Evolutionary conservation across 1,140 invertebrate genomes (phyloP), one percentile per base, ranked within the genome.

Genomic region (Teleogryllus occipitalis): DNA sequence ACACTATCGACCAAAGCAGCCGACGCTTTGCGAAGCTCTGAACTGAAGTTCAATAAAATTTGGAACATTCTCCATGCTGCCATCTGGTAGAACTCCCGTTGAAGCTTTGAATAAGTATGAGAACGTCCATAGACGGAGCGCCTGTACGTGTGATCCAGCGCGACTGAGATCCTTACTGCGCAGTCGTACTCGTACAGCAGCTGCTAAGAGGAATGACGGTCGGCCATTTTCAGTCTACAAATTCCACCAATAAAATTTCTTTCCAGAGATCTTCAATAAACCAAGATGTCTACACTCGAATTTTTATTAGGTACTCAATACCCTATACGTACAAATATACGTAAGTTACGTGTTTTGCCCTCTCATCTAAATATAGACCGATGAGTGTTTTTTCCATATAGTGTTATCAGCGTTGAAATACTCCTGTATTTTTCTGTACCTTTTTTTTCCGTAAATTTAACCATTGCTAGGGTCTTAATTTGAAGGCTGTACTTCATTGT

Each of bases 1-100:
- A 39, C 79, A 82, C 81, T 82, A 82, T 82, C 81, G 80, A 82
- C 79, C 80, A 80, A 76, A 75, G 74, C 80, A 78, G 78, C 79
- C 78, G 81, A 80, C 80, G 80, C 77, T 80, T 81, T 75, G 76
- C 80, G 80, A 80, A 76, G 77, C 79, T 82, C 75, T 80, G 80
- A 80, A 80, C 76, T 79, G 46, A 80, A 73, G 81, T 81, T 80
- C 81, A 80, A 80, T 82, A 80, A 79, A 79, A 76, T 79, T 77
- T 73, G 39, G 78, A 72, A 72, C 73, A 73, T 78, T 47, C 80
- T 81, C 79, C 80, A 73, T 78, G 74, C 80, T 81, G 80, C 80
- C 81, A 79, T 80, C 81, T 82, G 73, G 81, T 77, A 77, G 76
- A 77, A 77, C 76, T 77, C 76, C 48, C 46, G 7, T 48, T 47